Conservation (phyloP, 1,140 invertebrate species). For the Colletes gigas region DNA sequence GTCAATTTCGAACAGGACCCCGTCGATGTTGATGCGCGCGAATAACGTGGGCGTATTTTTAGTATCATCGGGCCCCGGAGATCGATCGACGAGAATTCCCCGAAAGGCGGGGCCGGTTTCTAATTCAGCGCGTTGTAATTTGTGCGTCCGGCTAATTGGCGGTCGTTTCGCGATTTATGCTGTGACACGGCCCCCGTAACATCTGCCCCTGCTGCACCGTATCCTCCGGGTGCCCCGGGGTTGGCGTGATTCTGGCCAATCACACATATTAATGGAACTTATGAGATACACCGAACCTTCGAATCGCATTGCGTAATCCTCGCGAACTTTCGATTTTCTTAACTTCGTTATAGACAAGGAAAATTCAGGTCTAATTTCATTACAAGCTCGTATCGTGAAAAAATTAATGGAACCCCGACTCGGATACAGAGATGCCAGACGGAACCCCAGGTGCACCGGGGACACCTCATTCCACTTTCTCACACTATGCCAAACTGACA, state of each 20-base stretch:
- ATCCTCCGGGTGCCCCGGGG: conserved; percentile 57
- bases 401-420: too few species aligned
- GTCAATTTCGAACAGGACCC: background rate
- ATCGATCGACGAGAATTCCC: conserved; percentile 7
- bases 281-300: conserved; percentile 48
- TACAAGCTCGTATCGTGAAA: too few species aligned
- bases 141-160: conserved; percentile 71
- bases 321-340: background rate
- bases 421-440: too few species aligned
- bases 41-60: conserved; percentile 3
- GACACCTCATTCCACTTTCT: too few species aligned
- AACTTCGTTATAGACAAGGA: too few species aligned
- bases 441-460: too few species aligned
- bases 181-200: conserved; percentile 65
- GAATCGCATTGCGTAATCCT: conserved; percentile 50
- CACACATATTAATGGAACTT: conserved; percentile 76
- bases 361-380: too few species aligned
- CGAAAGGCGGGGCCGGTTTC: conserved; percentile 43
- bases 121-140: conserved; percentile 67
- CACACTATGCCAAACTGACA: too few species aligned
- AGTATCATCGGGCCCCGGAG: background rate
- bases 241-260: conserved; percentile 68
- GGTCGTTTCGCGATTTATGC: conserved; percentile 68
- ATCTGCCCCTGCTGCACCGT: conserved; percentile 60
- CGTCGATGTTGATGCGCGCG: background rate